A percentile compares a stretch with the other conserved stretches of the same genome.
Conservation (phyloP, 2,888 invertebrate genomes). For the Cerceris ruficornis region DNA sequence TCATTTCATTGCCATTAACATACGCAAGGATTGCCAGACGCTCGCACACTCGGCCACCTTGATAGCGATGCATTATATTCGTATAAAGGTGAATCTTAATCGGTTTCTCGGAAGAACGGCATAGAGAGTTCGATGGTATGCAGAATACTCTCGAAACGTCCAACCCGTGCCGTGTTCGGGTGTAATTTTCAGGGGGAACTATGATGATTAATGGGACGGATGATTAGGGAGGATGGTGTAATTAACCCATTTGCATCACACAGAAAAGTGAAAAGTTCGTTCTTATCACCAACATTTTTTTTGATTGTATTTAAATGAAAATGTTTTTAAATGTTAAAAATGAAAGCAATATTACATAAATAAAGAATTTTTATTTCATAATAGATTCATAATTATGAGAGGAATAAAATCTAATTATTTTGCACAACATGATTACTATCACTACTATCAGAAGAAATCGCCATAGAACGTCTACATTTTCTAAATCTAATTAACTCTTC, state of each 20-base stretch:
- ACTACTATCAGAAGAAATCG: constrained; percentile 1
- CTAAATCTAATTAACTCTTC: too few species aligned
- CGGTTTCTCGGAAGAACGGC: constrained; percentile 25
- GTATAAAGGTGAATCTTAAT: constrained; percentile 10
- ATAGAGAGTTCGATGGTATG: background rate
- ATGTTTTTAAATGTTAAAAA: too few species aligned
- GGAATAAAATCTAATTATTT: too few species aligned
- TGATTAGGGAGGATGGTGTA: background rate
- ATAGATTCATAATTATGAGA: too few species aligned
- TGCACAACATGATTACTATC: too few species aligned
- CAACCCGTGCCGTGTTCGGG: background rate
- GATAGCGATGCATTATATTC: constrained; percentile 17
- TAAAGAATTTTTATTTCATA: too few species aligned
- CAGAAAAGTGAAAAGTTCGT: too few species aligned
- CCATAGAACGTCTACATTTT: too few species aligned
- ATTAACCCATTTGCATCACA: too few species aligned
- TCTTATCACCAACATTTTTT: too few species aligned
- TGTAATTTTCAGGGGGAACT: background rate
- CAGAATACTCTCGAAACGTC: background rate
- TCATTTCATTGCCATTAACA: constrained; percentile 74
- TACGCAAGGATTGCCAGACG: constrained; percentile 48
- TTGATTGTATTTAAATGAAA: too few species aligned
- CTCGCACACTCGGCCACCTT: constrained; percentile 30
- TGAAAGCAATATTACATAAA: too few species aligned
- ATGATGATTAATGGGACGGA: background rate